phyloP scores from a whole-genome alignment of 2,797 vertebrate species.

The Acanthopagrus latus region DNA sequence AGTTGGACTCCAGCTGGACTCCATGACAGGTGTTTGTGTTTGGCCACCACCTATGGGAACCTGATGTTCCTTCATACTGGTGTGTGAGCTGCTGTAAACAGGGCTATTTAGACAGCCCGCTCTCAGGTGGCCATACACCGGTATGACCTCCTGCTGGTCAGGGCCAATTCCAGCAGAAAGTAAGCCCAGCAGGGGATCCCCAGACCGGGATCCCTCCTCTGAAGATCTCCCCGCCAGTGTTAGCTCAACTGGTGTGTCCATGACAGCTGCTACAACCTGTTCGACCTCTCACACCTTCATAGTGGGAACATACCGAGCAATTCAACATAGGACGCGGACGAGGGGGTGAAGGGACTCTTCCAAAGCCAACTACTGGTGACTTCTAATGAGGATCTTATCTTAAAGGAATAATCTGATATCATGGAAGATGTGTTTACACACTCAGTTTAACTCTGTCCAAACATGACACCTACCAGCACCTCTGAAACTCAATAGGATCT shows the following conservation, averaged over 20 bases:
- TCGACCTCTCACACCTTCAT: constrained; percentile 18
- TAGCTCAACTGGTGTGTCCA: constrained; percentile 56
- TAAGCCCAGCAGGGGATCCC: constrained; percentile 42
- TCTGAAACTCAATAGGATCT: no score
- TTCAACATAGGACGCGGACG: not conserved
- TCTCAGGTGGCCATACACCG: constrained; percentile 62
- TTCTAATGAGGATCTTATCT: not conserved
- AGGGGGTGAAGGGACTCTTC: not conserved
- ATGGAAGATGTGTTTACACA: no score
- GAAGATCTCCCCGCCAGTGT: constrained; percentile 32
- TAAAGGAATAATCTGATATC: not conserved
- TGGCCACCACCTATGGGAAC: constrained; percentile 57
- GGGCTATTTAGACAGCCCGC: constrained; percentile 40
- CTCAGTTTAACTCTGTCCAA: no score
- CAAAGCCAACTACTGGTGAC: not conserved
- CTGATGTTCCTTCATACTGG: constrained; percentile 29
- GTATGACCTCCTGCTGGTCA: constrained; percentile 53
- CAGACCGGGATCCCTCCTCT: constrained; percentile 47
- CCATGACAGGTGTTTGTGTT: constrained; percentile 52
- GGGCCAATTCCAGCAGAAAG: constrained; percentile 48
- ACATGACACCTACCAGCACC: no score
- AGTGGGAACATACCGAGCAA: constrained; percentile 20
- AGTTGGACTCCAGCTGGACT: constrained; percentile 17
- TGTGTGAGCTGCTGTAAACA: constrained; percentile 48
- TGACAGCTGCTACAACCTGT: constrained; percentile 75